phyloP scores from a whole-genome alignment of 2,888 invertebrate species.

The Lydus trimaculatus region DNA sequence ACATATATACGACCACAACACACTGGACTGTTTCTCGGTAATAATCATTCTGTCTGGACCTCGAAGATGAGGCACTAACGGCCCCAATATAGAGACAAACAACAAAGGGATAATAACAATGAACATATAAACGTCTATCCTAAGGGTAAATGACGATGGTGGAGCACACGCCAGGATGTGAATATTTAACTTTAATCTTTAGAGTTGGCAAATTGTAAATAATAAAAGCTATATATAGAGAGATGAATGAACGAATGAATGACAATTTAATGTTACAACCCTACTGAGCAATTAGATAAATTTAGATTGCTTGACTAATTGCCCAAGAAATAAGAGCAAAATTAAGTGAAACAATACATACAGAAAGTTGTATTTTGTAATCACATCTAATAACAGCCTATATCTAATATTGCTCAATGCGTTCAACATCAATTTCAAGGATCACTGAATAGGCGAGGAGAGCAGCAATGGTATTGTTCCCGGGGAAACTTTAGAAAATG shows the following conservation, averaged over 20 bases:
- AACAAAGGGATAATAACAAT: conserved; percentile 14
- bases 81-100: conserved; percentile 3
- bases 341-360: not conserved
- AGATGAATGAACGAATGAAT: conserved; percentile 17
- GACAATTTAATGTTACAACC: not conserved
- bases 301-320: not conserved
- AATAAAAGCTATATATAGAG: conserved; percentile 38
- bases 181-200: conserved; percentile 47
- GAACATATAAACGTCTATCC: conserved; percentile 10
- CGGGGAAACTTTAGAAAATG: not conserved
- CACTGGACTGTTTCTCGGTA: not conserved
- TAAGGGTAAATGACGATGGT: conserved; percentile 1
- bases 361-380: not conserved
- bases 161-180: not conserved
- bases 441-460: not conserved
- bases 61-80: not conserved
- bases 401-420: not conserved
- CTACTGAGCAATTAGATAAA: conserved; percentile 4
- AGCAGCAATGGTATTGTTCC: not conserved
- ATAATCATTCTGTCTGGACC: not conserved
- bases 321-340: not conserved
- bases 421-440: not conserved
- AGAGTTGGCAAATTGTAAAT: conserved; percentile 44
- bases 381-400: not conserved
- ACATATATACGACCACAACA: not conserved